Percentiles rank a stretch among this genome's conserved stretches.
Conservation (phyloP, 2,797 vertebrate genomes). For the Danio albolineatus region DNA sequence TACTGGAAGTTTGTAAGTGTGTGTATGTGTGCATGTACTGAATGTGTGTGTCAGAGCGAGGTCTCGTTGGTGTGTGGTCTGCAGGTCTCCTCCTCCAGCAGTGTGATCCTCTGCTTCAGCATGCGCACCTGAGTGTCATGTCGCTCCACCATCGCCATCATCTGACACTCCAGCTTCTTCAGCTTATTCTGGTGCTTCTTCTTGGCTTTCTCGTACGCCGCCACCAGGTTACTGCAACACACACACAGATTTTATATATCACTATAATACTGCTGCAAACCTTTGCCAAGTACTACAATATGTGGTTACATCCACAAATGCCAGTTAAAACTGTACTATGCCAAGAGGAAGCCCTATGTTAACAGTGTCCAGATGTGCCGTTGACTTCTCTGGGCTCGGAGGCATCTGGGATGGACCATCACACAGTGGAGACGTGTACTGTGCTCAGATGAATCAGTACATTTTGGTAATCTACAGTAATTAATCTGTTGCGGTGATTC, state of each 20-base stretch:
- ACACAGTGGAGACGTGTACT: no score
- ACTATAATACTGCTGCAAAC: background rate
- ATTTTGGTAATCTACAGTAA: no score
- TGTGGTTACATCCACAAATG: no score
- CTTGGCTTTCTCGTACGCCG: constrained; percentile 90
- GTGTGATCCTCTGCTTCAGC: constrained; percentile 88
- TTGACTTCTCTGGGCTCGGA: no score
- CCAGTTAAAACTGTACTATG: no score
- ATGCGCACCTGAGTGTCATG: constrained; percentile 90
- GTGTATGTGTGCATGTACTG: background rate
- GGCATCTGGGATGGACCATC: no score
- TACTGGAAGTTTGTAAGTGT: background rate
- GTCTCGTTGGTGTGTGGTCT: constrained; percentile 88
- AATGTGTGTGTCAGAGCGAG: constrained; percentile 74
- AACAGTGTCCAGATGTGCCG: no score
- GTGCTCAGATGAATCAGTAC: no score
- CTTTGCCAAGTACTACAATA: no score
- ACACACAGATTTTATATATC: background rate
- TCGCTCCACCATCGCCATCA: constrained; percentile 91
- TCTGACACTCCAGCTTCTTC: constrained; percentile 89
- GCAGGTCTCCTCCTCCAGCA: constrained; percentile 88
- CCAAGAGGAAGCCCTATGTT: no score
- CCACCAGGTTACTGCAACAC: constrained; percentile 83
- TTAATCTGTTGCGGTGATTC: no score
- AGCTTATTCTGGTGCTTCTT: constrained; percentile 90